Percentiles rank a stretch among this genome's conserved stretches.
phyloP scores from a whole-genome alignment of 2,888 invertebrate genomes.

The Glomeris marginata region DNA sequence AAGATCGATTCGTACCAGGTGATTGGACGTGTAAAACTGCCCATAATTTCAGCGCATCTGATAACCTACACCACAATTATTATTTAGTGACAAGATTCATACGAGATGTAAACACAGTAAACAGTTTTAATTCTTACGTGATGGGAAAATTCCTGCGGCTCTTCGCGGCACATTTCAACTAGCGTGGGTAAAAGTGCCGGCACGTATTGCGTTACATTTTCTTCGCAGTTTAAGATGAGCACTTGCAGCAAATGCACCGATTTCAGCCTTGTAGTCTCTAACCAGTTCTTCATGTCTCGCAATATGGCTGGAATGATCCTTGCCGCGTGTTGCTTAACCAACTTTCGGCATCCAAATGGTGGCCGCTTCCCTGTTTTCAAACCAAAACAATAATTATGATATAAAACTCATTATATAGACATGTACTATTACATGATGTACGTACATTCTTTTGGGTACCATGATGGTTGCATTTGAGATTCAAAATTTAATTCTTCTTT shows the following conservation, averaged over 20 bases:
- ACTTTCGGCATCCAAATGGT: constrained; percentile 65
- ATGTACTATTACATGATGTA: constrained; percentile 9
- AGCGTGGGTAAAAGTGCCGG: constrained; percentile 42
- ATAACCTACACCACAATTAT: too few relatives aligned
- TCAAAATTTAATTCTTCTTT: constrained; percentile 69
- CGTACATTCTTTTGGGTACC: constrained; percentile 54
- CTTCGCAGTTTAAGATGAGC: constrained; percentile 55
- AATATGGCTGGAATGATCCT: constrained; percentile 56
- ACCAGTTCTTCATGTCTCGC: constrained; percentile 62
- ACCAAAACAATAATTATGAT: constrained; percentile 8
- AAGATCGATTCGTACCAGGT: too few relatives aligned
- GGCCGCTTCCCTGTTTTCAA: constrained; percentile 49
- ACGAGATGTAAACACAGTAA: too few relatives aligned
- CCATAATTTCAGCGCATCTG: too few relatives aligned
- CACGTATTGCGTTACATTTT: constrained; percentile 51
- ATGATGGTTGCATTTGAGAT: constrained; percentile 38
- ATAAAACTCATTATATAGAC: background rate
- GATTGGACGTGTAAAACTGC: too few relatives aligned
- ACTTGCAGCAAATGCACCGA: constrained; percentile 58
- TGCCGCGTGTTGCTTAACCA: constrained; percentile 58
- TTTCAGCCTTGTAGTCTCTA: constrained; percentile 48
- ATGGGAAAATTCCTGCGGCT: constrained; percentile 39
- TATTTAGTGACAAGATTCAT: too few relatives aligned
- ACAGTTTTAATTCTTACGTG: too few relatives aligned
- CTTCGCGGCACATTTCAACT: constrained; percentile 49